Evolutionary conservation across 2,797 vertebrate species (phyloP).

Genomic region (Prunella strophiata): DNA sequence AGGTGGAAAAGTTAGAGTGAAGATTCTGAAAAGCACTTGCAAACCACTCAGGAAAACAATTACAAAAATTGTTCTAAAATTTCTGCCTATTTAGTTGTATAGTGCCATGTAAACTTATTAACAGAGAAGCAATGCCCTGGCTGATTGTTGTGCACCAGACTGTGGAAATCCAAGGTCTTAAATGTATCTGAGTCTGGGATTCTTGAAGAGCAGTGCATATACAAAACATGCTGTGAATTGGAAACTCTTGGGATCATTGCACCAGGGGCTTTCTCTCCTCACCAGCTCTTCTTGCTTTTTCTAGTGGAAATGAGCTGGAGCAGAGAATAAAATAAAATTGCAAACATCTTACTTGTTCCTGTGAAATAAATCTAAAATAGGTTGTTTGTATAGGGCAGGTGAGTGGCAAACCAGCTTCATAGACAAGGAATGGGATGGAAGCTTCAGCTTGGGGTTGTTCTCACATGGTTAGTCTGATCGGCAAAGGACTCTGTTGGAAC

Average conservation of each 20-base stretch:
- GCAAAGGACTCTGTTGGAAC: background rate
- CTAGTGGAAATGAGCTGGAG: background rate
- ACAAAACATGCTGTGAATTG: background rate
- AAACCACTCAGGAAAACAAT: slow-evolving; percentile 58
- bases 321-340: background rate
- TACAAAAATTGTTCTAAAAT: background rate
- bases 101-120: background rate
- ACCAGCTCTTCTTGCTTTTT: background rate
- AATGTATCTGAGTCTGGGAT: background rate
- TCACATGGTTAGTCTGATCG: background rate
- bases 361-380: background rate
- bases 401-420: background rate
- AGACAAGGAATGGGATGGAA: background rate
- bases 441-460: background rate
- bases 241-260: background rate
- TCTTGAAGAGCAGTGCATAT: background rate
- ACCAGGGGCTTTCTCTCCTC: background rate
- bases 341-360: background rate
- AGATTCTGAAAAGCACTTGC: slow-evolving; percentile 34
- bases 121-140: background rate
- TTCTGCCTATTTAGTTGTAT: background rate
- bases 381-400: background rate
- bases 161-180: background rate
- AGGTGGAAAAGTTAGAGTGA: background rate
- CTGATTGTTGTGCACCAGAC: background rate